Evolutionary conservation across 2,797 vertebrate genomes (phyloP).

Genomic region (Gastrophryne carolinensis): DNA sequence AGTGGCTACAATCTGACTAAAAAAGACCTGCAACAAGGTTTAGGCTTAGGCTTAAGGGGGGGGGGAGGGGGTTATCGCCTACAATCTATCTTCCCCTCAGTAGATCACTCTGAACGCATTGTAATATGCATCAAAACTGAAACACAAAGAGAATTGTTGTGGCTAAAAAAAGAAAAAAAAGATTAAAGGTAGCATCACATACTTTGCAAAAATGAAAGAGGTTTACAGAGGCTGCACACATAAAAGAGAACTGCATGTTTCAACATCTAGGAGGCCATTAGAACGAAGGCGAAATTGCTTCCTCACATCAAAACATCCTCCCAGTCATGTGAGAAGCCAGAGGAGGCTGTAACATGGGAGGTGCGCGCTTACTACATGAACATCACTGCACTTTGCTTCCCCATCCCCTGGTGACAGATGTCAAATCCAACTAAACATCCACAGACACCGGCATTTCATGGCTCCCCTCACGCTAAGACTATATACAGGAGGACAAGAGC

Average conservation of each 20-base stretch:
- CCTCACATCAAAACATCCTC: background rate
- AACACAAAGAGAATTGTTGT: background rate
- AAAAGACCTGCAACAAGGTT: too few species aligned
- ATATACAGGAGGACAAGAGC: too few species aligned
- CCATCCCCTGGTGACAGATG: too few species aligned
- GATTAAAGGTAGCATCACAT: slow-evolving; percentile 6
- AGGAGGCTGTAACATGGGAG: background rate
- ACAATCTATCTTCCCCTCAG: too few species aligned
- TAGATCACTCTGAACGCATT: background rate
- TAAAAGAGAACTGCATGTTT: slow-evolving; percentile 7
- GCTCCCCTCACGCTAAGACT: too few species aligned
- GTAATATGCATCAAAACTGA: slow-evolving; percentile 9
- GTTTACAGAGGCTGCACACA: slow-evolving; percentile 13
- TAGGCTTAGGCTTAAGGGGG: too few species aligned
- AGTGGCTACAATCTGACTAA: too few species aligned
- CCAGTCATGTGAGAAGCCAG: background rate
- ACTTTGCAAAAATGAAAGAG: slow-evolving; percentile 3
- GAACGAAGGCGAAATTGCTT: background rate
- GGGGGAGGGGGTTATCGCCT: too few species aligned
- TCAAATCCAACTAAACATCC: too few species aligned
- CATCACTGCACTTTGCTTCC: too few species aligned
- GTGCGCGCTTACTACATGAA: background rate
- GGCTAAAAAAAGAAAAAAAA: background rate
- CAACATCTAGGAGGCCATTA: background rate
- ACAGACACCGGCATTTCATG: too few species aligned